Evolutionary conservation across 2,888 invertebrate species (phyloP).

Genomic region (Dendrolimus pini): DNA sequence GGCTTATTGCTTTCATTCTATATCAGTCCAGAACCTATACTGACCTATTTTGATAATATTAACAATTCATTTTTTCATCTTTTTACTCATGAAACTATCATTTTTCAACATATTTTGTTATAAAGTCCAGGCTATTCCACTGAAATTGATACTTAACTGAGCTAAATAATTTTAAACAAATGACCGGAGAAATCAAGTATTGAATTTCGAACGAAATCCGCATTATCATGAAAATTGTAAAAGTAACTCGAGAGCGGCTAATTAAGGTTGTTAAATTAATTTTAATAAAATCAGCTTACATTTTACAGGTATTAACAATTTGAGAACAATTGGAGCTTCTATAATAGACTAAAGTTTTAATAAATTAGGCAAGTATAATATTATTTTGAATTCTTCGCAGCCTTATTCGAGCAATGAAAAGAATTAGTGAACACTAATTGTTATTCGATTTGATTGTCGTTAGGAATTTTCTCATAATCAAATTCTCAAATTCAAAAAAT

Average conservation of each 20-base stretch:
- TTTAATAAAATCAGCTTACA: background rate
- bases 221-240: background rate
- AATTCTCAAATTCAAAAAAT: too few species aligned
- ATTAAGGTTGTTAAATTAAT: conserved; percentile 2
- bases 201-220: background rate
- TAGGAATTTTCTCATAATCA: too few species aligned
- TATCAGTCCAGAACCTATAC: too few species aligned
- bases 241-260: background rate
- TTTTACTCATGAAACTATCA: background rate
- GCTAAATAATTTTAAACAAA: background rate
- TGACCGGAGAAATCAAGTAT: background rate
- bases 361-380: background rate
- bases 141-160: background rate
- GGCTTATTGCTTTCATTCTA: too few species aligned
- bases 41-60: too few species aligned
- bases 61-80: background rate
- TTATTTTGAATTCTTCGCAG: too few species aligned
- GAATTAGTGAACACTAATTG: too few species aligned
- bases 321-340: background rate
- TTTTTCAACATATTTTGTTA: background rate
- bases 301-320: background rate
- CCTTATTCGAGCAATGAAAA: too few species aligned
- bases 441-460: too few species aligned
- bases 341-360: background rate
- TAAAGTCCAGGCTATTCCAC: background rate